These are phyloP conservation scores for Mystacornis crossleyi DNA, from an alignment of 2,113 vertebrate genomes.

Conservation along the genomic window DNA sequence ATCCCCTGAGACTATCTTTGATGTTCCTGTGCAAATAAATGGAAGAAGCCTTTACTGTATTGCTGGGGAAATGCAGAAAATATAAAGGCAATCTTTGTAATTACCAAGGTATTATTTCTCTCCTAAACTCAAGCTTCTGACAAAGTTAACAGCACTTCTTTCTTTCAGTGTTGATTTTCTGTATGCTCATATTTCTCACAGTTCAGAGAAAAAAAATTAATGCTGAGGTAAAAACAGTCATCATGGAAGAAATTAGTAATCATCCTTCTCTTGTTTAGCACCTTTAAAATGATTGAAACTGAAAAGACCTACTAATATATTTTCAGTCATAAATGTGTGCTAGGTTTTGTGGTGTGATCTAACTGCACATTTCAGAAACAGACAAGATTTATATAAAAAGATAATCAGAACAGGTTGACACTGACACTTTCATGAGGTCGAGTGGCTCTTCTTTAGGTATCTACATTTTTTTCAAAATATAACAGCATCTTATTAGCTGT, in stretches of 20 bases:
- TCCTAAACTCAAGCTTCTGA: background rate
- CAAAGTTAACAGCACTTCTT: background rate
- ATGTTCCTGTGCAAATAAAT: background rate
- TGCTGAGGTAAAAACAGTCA: background rate
- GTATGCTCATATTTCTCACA: background rate
- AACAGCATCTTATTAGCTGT: background rate
- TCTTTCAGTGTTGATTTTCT: background rate
- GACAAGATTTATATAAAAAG: background rate
- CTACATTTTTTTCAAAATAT: background rate
- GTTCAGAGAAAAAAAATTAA: background rate
- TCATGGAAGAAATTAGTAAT: background rate
- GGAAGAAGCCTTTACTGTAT: background rate
- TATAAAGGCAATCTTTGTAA: background rate
- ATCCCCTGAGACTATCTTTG: background rate
- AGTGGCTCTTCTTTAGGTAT: background rate
- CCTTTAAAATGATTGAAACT: background rate
- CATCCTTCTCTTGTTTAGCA: background rate
- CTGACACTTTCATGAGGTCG: background rate
- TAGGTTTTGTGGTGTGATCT: background rate
- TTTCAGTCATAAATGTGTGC: background rate
- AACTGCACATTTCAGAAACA: background rate
- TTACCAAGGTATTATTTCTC: background rate
- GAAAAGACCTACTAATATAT: background rate
- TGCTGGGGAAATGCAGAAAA: background rate
- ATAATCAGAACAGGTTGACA: background rate